Conservation (phyloP, 2,113 vertebrate species). For the Castor canadensis region DNA sequence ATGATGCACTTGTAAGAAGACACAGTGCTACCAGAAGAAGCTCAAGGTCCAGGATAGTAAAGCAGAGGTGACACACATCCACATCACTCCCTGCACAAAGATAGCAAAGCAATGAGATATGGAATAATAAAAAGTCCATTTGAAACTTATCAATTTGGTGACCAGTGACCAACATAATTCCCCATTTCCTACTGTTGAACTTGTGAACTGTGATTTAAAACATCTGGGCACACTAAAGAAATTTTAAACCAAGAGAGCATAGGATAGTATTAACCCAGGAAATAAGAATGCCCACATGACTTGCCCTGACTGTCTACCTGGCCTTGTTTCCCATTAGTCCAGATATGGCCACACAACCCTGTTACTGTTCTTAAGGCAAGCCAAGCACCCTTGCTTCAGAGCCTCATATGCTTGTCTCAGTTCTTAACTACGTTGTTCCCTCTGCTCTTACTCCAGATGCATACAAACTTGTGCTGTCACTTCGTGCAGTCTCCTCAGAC, state of each 20-base stretch:
- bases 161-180: not conserved
- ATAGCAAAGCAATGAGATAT: not conserved
- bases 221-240: not conserved
- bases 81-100: not conserved
- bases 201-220: not conserved
- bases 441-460: not conserved
- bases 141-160: not conserved
- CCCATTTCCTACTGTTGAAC: not conserved
- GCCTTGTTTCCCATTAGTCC: not conserved
- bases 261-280: not conserved
- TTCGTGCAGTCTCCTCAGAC: not conserved
- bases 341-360: not conserved
- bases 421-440: not conserved
- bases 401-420: not conserved
- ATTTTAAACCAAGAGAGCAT: not conserved
- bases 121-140: too few species aligned
- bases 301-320: not conserved
- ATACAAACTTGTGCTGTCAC: not conserved
- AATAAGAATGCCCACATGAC: not conserved
- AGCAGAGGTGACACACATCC: rapidly evolving
- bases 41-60: too few species aligned
- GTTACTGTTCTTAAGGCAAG: not conserved
- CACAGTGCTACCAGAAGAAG: not conserved
- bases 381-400: not conserved
- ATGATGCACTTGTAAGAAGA: not conserved